Conservation (phyloP, 2,888 invertebrate species). For the Amiota minor region DNA sequence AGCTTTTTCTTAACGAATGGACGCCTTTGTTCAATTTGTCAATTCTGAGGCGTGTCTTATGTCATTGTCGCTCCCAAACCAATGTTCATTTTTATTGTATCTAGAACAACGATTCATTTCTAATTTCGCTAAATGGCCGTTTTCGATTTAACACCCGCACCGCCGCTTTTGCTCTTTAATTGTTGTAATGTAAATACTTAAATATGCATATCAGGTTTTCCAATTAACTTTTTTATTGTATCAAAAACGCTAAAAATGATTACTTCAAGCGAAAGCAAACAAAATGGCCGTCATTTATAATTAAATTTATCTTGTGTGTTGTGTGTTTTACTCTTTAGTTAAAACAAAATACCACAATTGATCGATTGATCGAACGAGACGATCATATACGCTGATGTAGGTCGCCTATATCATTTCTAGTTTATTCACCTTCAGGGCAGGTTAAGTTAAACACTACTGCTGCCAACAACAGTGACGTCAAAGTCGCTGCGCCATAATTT, state of each 20-base stretch:
- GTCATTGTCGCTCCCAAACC: not conserved
- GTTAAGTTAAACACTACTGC: constrained; percentile 4
- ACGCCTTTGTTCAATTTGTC: constrained; percentile 71
- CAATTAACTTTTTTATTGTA: constrained; percentile 47
- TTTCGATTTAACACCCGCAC: constrained; percentile 21
- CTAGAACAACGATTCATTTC: constrained; percentile 23
- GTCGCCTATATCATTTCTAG: constrained; percentile 44
- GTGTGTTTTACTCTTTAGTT: not conserved
- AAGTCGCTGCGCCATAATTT: constrained; percentile 64
- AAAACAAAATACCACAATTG: constrained; percentile 56
- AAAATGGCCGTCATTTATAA: constrained; percentile 44
- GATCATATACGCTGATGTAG: constrained; percentile 61
- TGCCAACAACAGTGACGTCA: constrained; percentile 15
- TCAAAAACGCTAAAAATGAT: too few species aligned
- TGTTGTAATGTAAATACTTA: constrained; percentile 35
- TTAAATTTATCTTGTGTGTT: not conserved
- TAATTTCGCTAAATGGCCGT: constrained; percentile 58
- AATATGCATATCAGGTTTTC: constrained; percentile 61
- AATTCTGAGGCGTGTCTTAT: constrained; percentile 51
- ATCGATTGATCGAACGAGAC: constrained; percentile 46
- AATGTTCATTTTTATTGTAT: constrained; percentile 29
- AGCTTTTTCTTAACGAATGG: constrained; percentile 68
- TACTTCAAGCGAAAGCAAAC: constrained; percentile 17
- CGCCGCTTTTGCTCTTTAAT: too few species aligned
- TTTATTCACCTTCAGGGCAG: constrained; percentile 28